Evolutionary conservation across 2,113 vertebrate species (phyloP).

Genomic region (Serinus canaria): DNA sequence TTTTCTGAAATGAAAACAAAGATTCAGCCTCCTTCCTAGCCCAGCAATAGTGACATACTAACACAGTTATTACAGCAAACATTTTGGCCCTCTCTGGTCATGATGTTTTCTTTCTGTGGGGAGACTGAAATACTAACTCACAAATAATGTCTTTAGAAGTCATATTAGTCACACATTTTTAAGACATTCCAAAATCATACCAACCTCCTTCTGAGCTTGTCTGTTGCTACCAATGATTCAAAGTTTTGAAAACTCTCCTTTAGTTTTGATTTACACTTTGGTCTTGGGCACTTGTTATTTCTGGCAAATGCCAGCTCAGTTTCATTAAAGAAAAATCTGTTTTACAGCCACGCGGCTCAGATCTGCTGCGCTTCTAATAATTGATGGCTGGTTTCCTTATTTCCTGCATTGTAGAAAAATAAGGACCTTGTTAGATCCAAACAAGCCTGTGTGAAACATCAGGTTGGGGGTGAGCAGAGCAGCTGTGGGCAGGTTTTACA

Average conservation of each 20-base stretch:
- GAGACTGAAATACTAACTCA: constrained; percentile 66
- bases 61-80: constrained; percentile 63
- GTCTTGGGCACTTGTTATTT: constrained; percentile 81
- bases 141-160: constrained; percentile 77
- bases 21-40: background rate
- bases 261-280: constrained; percentile 81
- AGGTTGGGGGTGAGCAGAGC: constrained; percentile 47
- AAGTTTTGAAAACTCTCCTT: constrained; percentile 73
- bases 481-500: constrained; percentile 51
- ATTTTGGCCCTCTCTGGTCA: constrained; percentile 33
- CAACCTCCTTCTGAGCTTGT: constrained; percentile 67
- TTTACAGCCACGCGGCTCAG: constrained; percentile 62
- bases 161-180: constrained; percentile 86
- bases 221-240: constrained; percentile 76
- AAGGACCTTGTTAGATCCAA: constrained; percentile 70
- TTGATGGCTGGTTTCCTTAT: constrained; percentile 71
- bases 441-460: constrained; percentile 64
- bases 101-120: constrained; percentile 65
- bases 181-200: constrained; percentile 78
- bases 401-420: constrained; percentile 73
- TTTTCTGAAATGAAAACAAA: constrained; percentile 27
- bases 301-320: constrained; percentile 74
- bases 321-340: constrained; percentile 84
- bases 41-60: constrained; percentile 42
- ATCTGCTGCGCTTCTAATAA: constrained; percentile 64